Percentiles rank a stretch among this genome's conserved stretches.
Conservation (phyloP, 2,113 vertebrate species). For the Anas platyrhynchos region DNA sequence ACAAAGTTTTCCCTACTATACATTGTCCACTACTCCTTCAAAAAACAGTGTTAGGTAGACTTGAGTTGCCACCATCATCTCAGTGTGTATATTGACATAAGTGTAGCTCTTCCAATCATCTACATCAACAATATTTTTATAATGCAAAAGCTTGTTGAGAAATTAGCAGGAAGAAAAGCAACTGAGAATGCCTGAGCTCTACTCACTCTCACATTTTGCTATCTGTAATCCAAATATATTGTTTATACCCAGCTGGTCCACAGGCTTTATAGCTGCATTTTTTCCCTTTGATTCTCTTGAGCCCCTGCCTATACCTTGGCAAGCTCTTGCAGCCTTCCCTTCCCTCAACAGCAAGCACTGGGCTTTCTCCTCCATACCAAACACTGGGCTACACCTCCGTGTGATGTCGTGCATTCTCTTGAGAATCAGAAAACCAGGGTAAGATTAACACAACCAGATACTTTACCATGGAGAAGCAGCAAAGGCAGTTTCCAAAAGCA, state of each 20-base stretch:
- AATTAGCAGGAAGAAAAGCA: neutral
- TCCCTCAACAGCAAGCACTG: neutral
- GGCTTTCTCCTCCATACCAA: neutral
- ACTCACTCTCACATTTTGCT: neutral
- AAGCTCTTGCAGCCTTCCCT: neutral
- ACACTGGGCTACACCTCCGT: neutral
- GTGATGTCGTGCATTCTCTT: fast-evolving
- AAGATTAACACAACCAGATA: neutral
- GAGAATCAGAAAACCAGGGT: fast-evolving
- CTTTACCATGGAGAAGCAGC: neutral
- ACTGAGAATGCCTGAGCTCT: neutral
- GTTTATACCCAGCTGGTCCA: neutral
- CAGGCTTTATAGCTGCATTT: neutral
- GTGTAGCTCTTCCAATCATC: neutral
- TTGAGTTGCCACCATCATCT: neutral
- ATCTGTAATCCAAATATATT: neutral
- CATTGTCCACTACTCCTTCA: neutral
- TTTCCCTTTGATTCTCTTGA: neutral
- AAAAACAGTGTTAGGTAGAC: neutral
- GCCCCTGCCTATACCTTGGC: neutral
- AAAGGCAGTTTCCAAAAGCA: neutral
- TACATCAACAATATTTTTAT: neutral
- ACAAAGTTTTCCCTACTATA: neutral
- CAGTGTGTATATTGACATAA: neutral
- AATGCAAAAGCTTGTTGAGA: neutral